phyloP scores from a whole-genome alignment of 1,140 invertebrate genomes.

The Caenorhabditis inopinata region DNA sequence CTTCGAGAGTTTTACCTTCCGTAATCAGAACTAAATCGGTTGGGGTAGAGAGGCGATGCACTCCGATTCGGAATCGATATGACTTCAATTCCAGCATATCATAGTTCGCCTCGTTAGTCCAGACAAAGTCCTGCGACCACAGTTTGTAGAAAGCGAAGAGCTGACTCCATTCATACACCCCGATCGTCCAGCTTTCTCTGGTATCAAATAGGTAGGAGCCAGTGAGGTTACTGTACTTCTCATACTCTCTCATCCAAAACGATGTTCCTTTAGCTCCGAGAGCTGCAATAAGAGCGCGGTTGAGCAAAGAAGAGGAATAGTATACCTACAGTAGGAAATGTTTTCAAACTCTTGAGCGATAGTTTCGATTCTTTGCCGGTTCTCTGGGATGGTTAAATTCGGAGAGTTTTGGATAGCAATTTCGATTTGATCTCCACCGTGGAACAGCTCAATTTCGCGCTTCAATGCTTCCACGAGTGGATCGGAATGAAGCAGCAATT shows the following conservation, averaged over 20 bases:
- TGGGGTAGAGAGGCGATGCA: constrained; percentile 61
- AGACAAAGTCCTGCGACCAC: constrained; percentile 64
- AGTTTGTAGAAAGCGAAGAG: constrained; percentile 65
- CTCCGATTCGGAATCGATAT: constrained; percentile 64
- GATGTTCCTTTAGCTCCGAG: constrained; percentile 62
- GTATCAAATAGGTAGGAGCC: constrained; percentile 60
- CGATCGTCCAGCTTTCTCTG: constrained; percentile 59
- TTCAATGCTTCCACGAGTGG: constrained; percentile 59
- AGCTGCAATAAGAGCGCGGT: constrained; percentile 8
- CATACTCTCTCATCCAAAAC: constrained; percentile 62
- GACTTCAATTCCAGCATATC: constrained; percentile 58
- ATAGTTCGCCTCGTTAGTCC: constrained; percentile 45
- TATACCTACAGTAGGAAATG: constrained; percentile 36
- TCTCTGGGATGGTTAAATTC: constrained; percentile 52
- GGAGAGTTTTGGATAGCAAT: constrained; percentile 62
- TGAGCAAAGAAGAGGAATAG: not conserved
- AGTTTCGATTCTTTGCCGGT: constrained; percentile 53
- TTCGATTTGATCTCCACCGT: constrained; percentile 60
- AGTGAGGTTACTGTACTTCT: constrained; percentile 63
- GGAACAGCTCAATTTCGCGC: constrained; percentile 60
- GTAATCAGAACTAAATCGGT: constrained; percentile 58
- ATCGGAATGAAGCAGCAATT: constrained; percentile 66
- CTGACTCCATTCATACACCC: constrained; percentile 64
- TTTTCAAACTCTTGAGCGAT: constrained; percentile 62
- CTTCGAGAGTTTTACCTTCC: not conserved